A percentile compares a stretch with the other conserved stretches of the same genome.
phyloP scores from a whole-genome alignment of 2,797 vertebrate species.

The Ctenosaura bakeri region DNA sequence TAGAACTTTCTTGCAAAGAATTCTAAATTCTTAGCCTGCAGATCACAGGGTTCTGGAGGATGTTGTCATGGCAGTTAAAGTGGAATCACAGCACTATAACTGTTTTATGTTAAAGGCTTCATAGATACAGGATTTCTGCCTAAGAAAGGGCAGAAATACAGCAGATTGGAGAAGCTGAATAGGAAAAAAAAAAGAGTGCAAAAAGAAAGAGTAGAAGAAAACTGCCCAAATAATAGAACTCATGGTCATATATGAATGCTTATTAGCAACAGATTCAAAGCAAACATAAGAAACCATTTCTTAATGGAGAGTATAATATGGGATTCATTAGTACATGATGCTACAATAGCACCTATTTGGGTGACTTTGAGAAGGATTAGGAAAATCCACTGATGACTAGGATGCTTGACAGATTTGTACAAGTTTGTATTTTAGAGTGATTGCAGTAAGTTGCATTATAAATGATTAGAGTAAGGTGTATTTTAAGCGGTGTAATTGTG shows the following conservation, averaged over 20 bases:
- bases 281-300: conserved; percentile 11
- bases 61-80: too few species aligned
- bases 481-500: too few species aligned
- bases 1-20: too few species aligned
- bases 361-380: not conserved
- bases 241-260: not conserved
- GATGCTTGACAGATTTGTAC: too few species aligned
- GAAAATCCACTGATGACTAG: not conserved
- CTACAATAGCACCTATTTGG: not conserved
- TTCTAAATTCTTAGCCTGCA: too few species aligned
- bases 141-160: not conserved
- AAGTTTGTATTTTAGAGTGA: too few species aligned
- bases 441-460: too few species aligned
- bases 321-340: not conserved
- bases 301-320: not conserved
- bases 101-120: too few species aligned
- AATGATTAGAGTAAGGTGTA: too few species aligned
- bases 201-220: not conserved
- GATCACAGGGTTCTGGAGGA: too few species aligned
- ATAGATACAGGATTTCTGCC: not conserved
- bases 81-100: too few species aligned
- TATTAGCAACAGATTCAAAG: not conserved
- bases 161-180: not conserved
- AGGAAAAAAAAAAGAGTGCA: not conserved
- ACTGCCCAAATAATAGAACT: not conserved